Evolutionary conservation across 1,140 invertebrate species (phyloP).

Genomic region (Lanistes nyassanus): DNA sequence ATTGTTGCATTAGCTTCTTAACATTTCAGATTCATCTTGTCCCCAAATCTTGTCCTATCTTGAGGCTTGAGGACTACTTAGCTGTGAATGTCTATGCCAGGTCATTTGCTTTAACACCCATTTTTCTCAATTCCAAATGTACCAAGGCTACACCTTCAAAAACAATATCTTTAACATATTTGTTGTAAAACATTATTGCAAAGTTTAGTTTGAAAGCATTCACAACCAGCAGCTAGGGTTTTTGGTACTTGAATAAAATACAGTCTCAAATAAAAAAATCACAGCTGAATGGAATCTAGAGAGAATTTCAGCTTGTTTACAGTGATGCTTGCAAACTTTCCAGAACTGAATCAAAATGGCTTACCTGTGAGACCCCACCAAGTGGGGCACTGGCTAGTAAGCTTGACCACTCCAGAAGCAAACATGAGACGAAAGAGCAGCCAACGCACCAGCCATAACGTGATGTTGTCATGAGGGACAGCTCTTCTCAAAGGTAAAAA

Average conservation of each 20-base stretch:
- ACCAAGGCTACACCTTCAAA: too few species aligned
- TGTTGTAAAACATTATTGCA: background rate
- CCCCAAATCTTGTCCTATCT: too few species aligned
- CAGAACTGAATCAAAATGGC: background rate
- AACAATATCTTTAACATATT: too few species aligned
- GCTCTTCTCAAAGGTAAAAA: constrained; percentile 64
- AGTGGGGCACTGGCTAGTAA: constrained; percentile 79
- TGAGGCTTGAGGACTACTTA: too few species aligned
- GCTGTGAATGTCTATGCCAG: too few species aligned
- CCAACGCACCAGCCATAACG: constrained; percentile 82
- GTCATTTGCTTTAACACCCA: too few species aligned
- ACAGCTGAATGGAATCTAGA: too few species aligned
- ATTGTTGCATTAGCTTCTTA: too few species aligned
- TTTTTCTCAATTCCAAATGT: too few species aligned
- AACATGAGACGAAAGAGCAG: constrained; percentile 83
- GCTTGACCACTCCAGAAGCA: constrained; percentile 80
- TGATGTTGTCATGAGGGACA: constrained; percentile 66
- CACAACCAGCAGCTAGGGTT: background rate
- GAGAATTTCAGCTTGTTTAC: too few species aligned
- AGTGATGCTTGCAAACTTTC: background rate
- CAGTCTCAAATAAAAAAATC: background rate
- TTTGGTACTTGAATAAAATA: background rate
- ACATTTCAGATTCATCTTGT: too few species aligned
- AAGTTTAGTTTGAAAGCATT: background rate
- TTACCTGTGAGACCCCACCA: constrained; percentile 86